Conservation (phyloP, 1,140 invertebrate genomes). For the Tyrophagus putrescentiae region DNA sequence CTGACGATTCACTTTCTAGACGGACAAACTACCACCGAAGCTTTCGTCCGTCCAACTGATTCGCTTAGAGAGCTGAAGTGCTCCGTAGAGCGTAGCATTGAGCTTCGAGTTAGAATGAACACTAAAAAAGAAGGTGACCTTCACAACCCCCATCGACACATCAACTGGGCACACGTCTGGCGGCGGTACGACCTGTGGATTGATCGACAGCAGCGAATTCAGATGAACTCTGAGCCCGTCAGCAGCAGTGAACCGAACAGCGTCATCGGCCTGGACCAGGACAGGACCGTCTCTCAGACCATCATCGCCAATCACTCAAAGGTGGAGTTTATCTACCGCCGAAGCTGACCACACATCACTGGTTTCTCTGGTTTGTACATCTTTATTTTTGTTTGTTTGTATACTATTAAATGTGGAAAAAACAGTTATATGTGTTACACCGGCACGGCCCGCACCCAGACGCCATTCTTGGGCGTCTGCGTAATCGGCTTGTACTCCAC, state of each 20-base stretch:
- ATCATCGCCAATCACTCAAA: no score
- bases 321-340: no score
- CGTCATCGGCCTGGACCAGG: no score
- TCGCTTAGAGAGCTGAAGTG: background rate
- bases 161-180: slow-evolving; percentile 1
- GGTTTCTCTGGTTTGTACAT: no score
- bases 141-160: no score
- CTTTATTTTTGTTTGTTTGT: background rate
- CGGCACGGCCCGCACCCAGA: slow-evolving; percentile 26
- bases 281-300: no score
- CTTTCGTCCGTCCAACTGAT: background rate
- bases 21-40: background rate
- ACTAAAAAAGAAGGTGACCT: background rate
- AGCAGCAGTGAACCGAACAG: no score
- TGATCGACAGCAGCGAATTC: no score
- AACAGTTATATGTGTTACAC: slow-evolving; percentile 7
- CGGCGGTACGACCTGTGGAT: background rate
- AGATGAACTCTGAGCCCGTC: no score
- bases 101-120: background rate
- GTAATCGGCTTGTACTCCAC: slow-evolving; percentile 24
- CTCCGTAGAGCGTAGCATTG: background rate
- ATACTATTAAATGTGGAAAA: background rate
- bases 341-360: no score
- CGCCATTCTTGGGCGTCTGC: slow-evolving; percentile 28
- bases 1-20: background rate